These are phyloP conservation scores for Mobula hypostoma DNA, from an alignment of 2,113 vertebrate genomes.

Conservation along the genomic window DNA sequence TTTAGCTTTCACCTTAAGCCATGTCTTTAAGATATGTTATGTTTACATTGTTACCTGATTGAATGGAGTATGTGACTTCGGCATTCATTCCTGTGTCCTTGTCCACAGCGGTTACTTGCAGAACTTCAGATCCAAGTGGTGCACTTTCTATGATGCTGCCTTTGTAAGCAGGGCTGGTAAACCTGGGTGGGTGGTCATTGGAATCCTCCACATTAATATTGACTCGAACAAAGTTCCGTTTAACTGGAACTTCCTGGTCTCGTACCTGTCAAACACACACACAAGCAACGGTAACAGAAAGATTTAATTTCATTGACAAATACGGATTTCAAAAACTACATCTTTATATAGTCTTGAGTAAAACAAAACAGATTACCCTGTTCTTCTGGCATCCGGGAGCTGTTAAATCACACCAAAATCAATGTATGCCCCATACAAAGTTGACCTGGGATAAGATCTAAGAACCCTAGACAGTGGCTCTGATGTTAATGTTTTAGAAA, in stretches of 20 bases:
- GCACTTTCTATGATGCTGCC: constrained; percentile 59
- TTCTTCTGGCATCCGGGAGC: neutral
- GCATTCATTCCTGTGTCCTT: constrained; percentile 77
- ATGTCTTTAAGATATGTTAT: neutral
- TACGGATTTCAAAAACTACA: neutral
- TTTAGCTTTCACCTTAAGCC: too few relatives aligned
- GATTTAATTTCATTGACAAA: neutral
- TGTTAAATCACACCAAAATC: neutral
- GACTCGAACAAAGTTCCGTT: constrained; percentile 81
- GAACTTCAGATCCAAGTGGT: constrained; percentile 63
- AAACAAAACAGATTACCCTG: neutral
- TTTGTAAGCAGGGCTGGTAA: constrained; percentile 71
- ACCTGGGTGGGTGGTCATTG: constrained; percentile 77
- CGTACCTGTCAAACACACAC: constrained; percentile 64
- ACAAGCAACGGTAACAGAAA: neutral
- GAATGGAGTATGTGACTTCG: constrained; percentile 76
- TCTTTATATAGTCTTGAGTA: neutral
- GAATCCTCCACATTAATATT: constrained; percentile 69
- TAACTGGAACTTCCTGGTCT: constrained; percentile 87
- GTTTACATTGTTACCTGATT: constrained; percentile 63
- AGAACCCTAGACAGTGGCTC: too few relatives aligned
- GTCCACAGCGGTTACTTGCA: constrained; percentile 78
- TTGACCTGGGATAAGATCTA: too few relatives aligned
- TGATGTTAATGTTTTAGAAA: too few relatives aligned
- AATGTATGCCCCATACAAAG: neutral